Evolutionary conservation across 92 coral and sea anemone species (phyloP), one percentile per base, ranked within the genome.

Genomic region (Actinostola sp.): DNA sequence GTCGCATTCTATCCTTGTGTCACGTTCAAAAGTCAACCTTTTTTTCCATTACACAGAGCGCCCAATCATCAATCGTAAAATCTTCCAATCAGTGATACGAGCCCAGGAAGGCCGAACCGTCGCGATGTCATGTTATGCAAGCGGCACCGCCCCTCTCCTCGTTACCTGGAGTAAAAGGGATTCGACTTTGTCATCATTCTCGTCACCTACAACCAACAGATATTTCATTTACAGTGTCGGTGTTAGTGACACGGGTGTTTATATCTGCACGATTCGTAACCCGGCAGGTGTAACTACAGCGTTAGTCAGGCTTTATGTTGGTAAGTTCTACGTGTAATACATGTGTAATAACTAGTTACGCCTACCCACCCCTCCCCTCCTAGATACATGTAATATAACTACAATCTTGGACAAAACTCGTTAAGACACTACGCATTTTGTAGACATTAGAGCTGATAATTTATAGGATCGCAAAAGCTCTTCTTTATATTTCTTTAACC

Each of bases 261-360:
- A 93, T 49, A 53, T 67, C 0, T 93, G 98, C 56, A 72, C 72
- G 3, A 83, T 93, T 24, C 69, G 53, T 24, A 90, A 89, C 76
- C 93, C 98, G 19, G 98, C 98, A 0, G 98, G 98, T 10, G 76
- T 68, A 63, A 67, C 77, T 0, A 69, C 64, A 11, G 79, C 51
- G 16, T 78, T 77, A 25, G 71, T 76, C 23, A 58, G 61, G 14
- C 83, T 94, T 23, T 55, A 62, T 28, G 80, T 84, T 0, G 73
- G 96, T 89, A 71, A 86, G 91, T 64, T 39, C 26, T 2, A 36
- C 42, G 42, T n/a, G n/a, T n/a, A n/a, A n/a, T n/a, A n/a, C n/a
- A n/a, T 48, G 19, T 39, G 44, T 39, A 39, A 14, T 39, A n/a
- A n/a, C n/a, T n/a, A n/a, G n/a, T n/a, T n/a, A n/a, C n/a, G n/a